Evolutionary conservation across 2,113 vertebrate species (phyloP).

Genomic region (Excalfactoria chinensis): DNA sequence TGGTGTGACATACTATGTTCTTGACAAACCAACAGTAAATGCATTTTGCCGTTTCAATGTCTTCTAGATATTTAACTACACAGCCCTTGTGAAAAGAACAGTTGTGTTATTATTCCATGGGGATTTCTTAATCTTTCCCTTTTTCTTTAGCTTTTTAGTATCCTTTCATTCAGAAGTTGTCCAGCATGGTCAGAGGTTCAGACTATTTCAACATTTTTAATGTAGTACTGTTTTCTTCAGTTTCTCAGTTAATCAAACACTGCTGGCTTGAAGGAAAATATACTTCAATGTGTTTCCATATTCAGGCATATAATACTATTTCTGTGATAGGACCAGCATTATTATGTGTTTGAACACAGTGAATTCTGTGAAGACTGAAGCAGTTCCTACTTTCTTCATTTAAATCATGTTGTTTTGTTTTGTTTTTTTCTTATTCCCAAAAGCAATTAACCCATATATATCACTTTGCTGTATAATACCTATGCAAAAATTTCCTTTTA

Average conservation of each 20-base stretch:
- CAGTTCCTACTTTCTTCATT: not conserved
- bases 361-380: not conserved
- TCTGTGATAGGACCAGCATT: not conserved
- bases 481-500: not conserved
- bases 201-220: not conserved
- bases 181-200: not conserved
- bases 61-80: not conserved
- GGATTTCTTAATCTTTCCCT: not conserved
- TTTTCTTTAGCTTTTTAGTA: not conserved
- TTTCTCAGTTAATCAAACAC: not conserved
- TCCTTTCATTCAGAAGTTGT: not conserved
- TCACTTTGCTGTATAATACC: slow-evolving; percentile 3
- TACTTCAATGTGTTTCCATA: not conserved
- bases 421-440: slow-evolving; percentile 22
- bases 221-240: not conserved
- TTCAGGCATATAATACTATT: not conserved
- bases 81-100: not conserved
- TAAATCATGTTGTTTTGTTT: not conserved
- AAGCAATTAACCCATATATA: slow-evolving; percentile 33
- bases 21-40: not conserved
- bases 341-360: not conserved
- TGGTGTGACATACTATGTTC: not conserved
- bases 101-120: accelerated
- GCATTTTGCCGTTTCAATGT: not conserved
- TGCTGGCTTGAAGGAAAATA: not conserved